These are phyloP conservation scores for Dione juno DNA, from an alignment of 2,888 invertebrate species.

Conservation along the genomic window DNA sequence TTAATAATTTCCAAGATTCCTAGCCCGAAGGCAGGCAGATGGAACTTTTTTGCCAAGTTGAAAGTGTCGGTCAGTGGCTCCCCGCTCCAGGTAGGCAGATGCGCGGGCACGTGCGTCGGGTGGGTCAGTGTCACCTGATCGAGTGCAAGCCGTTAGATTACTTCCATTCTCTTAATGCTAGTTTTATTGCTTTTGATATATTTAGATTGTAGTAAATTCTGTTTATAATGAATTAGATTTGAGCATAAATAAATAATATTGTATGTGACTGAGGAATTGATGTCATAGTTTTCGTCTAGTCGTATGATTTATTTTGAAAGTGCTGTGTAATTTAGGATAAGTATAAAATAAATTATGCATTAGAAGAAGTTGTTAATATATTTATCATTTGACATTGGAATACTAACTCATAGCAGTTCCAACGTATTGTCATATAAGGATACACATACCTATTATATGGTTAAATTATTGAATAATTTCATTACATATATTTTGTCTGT, in stretches of 20 bases:
- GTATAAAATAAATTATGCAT: background rate
- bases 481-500: background rate
- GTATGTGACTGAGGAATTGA: background rate
- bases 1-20: slow-evolving; percentile 25
- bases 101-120: slow-evolving; percentile 64
- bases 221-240: background rate
- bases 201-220: background rate
- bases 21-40: slow-evolving; percentile 30
- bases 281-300: background rate
- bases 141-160: slow-evolving; percentile 12
- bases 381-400: background rate
- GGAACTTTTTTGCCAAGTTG: slow-evolving; percentile 27
- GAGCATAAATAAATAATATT: background rate
- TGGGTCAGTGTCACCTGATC: slow-evolving; percentile 46
- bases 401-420: background rate
- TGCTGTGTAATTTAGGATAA: background rate
- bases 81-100: slow-evolving; percentile 63
- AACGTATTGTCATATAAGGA: background rate
- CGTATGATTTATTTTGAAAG: background rate
- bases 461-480: background rate
- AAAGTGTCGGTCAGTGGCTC: slow-evolving; percentile 48
- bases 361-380: background rate
- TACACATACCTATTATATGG: too few species aligned
- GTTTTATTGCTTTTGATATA: slow-evolving; percentile 11
- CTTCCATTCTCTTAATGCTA: slow-evolving; percentile 1